phyloP scores from a whole-genome alignment of 2,888 invertebrate genomes.

The Thumatha senex region DNA sequence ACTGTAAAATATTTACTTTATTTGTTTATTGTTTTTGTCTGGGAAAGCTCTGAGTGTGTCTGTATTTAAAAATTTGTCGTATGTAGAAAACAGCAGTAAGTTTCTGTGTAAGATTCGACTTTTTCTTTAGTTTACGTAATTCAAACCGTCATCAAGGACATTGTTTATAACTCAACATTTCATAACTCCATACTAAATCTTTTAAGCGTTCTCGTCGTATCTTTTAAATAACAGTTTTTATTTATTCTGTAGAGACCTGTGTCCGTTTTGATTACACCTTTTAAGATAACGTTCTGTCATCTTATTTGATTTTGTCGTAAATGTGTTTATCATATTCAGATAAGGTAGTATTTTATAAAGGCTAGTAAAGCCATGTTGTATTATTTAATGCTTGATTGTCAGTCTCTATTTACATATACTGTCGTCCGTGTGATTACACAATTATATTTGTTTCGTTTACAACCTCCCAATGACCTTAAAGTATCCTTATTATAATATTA shows the following conservation, averaged over 20 bases:
- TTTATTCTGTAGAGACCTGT: constrained; percentile 52
- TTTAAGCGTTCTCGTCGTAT: constrained; percentile 16
- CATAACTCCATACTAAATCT: too few relatives aligned
- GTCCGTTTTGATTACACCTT: constrained; percentile 72
- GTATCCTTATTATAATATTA: constrained; percentile 51
- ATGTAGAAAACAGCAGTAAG: too few relatives aligned
- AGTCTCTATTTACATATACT: constrained; percentile 59
- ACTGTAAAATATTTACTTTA: too few relatives aligned
- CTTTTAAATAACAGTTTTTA: constrained; percentile 34
- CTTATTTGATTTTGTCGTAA: constrained; percentile 71
- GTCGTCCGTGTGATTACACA: constrained; percentile 63
- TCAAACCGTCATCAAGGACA: too few relatives aligned
- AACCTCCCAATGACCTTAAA: constrained; percentile 55
- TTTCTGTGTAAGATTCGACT: too few relatives aligned
- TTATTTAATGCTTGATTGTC: constrained; percentile 72
- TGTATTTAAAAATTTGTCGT: too few relatives aligned
- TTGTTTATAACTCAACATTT: not conserved
- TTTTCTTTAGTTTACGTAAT: too few relatives aligned
- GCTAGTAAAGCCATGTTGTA: constrained; percentile 72
- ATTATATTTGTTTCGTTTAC: constrained; percentile 42
- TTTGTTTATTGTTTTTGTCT: too few relatives aligned
- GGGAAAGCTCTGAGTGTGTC: too few relatives aligned
- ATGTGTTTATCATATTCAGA: constrained; percentile 62
- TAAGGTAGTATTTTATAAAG: constrained; percentile 74
- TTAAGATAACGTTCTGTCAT: constrained; percentile 66